phyloP scores from a whole-genome alignment of 2,888 invertebrate species.

The Cephus runcator region DNA sequence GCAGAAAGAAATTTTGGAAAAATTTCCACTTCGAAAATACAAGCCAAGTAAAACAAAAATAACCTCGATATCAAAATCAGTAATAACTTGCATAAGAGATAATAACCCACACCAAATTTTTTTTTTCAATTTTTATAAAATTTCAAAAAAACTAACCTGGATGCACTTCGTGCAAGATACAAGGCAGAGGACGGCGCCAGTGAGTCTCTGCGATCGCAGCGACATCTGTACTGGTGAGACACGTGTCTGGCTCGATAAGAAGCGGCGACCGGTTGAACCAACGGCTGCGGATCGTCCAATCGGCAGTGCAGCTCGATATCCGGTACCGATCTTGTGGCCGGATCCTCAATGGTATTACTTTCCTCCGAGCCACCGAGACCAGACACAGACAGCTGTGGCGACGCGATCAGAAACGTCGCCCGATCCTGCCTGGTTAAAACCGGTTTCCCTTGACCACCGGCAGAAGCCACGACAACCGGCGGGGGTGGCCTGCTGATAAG shows the following conservation, averaged over 20 bases:
- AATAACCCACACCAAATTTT: too few relatives aligned
- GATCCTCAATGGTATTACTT: constrained; percentile 76
- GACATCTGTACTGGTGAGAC: constrained; percentile 68
- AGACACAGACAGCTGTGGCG: constrained; percentile 75
- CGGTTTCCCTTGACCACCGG: constrained; percentile 70
- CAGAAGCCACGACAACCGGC: constrained; percentile 57
- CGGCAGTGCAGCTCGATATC: constrained; percentile 85
- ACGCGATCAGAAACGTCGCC: constrained; percentile 79
- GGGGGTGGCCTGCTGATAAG: constrained; percentile 76
- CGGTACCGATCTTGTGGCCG: constrained; percentile 80
- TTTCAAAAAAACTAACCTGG: constrained; percentile 63
- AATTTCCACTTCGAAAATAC: too few relatives aligned
- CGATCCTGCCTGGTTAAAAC: constrained; percentile 88
- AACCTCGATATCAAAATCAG: too few relatives aligned
- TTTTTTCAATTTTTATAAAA: neutral
- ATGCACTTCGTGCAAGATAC: constrained; percentile 85
- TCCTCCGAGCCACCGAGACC: constrained; percentile 84
- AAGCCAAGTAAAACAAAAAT: too few relatives aligned
- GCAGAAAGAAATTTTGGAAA: too few relatives aligned
- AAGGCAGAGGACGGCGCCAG: constrained; percentile 80
- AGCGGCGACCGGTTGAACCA: constrained; percentile 19
- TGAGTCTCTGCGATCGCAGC: constrained; percentile 84
- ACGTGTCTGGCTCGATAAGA: constrained; percentile 18
- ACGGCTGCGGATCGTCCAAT: constrained; percentile 67
- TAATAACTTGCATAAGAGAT: too few relatives aligned